These are phyloP conservation scores for Craniophora ligustri DNA, from an alignment of 2,888 invertebrate genomes.

Conservation along the genomic window DNA sequence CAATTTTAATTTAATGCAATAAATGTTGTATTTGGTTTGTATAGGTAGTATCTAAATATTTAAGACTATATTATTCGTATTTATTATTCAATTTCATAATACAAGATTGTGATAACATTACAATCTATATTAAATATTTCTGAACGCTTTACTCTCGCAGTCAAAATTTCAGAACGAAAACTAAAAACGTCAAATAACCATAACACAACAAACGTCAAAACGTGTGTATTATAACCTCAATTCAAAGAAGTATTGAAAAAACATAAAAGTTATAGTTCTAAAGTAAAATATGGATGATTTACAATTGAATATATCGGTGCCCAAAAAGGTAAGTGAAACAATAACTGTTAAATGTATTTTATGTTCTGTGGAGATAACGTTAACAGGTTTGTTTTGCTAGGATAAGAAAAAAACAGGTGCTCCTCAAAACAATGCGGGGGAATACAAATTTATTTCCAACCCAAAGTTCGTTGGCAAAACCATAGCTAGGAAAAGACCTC, in stretches of 20 bases:
- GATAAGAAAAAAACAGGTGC: conserved; percentile 63
- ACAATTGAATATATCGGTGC: conserved; percentile 81
- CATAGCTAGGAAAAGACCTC: conserved; percentile 81
- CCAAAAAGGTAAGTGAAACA: conserved; percentile 70
- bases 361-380: neutral
- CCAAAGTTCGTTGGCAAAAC: conserved; percentile 80
- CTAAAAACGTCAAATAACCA: conserved; percentile 41
- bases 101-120: too few relatives aligned
- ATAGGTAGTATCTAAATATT: too few relatives aligned
- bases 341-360: neutral
- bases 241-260: too few relatives aligned
- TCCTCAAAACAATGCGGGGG: conserved; percentile 66
- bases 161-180: conserved; percentile 37
- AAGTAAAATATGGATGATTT: conserved; percentile 80
- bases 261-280: too few relatives aligned
- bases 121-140: neutral
- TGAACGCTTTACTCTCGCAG: neutral
- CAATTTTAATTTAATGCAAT: too few relatives aligned
- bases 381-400: conserved; percentile 53
- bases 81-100: too few relatives aligned
- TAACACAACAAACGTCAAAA: conserved; percentile 57
- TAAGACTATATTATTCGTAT: too few relatives aligned
- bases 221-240: conserved; percentile 69
- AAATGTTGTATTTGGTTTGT: too few relatives aligned
- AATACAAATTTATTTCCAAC: conserved; percentile 81